Conservation (phyloP, 2,113 vertebrate species). For the Neoarius graeffei region DNA sequence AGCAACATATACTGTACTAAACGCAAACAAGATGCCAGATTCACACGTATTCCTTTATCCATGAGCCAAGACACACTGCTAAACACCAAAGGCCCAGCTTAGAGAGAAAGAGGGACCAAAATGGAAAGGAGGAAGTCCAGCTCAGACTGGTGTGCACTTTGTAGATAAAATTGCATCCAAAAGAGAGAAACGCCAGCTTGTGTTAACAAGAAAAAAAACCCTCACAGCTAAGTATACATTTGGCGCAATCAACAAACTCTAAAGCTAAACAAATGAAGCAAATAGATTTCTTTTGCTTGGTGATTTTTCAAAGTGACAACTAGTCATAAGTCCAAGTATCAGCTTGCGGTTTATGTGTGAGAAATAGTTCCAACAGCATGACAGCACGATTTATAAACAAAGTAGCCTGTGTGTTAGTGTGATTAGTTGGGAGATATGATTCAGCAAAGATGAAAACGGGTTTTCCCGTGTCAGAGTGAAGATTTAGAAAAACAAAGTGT, state of each 20-base stretch:
- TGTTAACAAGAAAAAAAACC: background rate
- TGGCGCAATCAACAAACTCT: background rate
- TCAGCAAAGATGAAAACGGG: background rate
- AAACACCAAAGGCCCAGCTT: background rate
- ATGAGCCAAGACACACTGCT: background rate
- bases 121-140: background rate
- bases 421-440: background rate
- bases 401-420: background rate
- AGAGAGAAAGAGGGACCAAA: background rate
- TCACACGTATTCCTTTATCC: background rate
- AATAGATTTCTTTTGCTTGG: background rate
- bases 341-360: background rate
- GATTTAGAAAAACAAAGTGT: too few species aligned
- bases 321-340: background rate
- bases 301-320: background rate
- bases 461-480: too few species aligned
- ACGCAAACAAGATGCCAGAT: background rate
- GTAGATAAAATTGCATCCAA: background rate
- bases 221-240: background rate
- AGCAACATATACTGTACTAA: background rate
- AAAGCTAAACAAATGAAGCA: background rate
- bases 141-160: background rate
- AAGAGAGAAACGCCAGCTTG: background rate
- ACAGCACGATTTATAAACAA: background rate
- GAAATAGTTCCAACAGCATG: background rate